phyloP scores from a whole-genome alignment of 2,797 vertebrate species.

The Ataeniobius toweri region DNA sequence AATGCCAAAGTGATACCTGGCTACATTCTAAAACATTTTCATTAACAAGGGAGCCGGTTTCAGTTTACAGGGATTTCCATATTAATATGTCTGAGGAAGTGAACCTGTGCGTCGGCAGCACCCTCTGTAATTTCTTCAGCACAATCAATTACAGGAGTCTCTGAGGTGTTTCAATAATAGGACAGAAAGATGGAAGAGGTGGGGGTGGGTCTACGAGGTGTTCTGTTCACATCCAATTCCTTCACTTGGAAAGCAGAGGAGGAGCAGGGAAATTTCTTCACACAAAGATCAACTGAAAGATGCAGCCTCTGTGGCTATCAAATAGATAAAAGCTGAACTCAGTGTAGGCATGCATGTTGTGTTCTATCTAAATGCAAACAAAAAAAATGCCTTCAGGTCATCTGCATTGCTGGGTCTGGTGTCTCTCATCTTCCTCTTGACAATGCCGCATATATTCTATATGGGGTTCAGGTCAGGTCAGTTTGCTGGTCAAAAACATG shows the following conservation, averaged over 20 bases:
- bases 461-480: too few relatives aligned
- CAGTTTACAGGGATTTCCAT: slow-evolving; percentile 70
- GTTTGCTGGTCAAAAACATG: too few relatives aligned
- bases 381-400: too few relatives aligned
- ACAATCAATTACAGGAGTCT: slow-evolving; percentile 64
- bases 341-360: not conserved
- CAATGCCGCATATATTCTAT: too few relatives aligned
- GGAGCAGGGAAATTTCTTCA: not conserved
- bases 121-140: slow-evolving; percentile 51
- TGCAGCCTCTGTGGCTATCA: not conserved
- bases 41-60: slow-evolving; percentile 56
- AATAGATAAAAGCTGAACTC: not conserved
- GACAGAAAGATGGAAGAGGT: slow-evolving; percentile 34
- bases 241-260: not conserved
- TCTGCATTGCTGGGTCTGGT: too few relatives aligned
- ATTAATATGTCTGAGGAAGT: slow-evolving; percentile 61
- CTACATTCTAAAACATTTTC: slow-evolving; percentile 45
- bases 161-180: slow-evolving; percentile 66
- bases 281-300: not conserved
- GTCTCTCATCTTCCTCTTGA: too few relatives aligned
- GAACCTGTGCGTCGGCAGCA: slow-evolving; percentile 54
- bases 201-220: slow-evolving; percentile 22
- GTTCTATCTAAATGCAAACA: not conserved
- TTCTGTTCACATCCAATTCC: slow-evolving; percentile 4
- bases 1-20: slow-evolving; percentile 58